phyloP scores from a whole-genome alignment of 2,113 vertebrate genomes.

The Corapipo altera region DNA sequence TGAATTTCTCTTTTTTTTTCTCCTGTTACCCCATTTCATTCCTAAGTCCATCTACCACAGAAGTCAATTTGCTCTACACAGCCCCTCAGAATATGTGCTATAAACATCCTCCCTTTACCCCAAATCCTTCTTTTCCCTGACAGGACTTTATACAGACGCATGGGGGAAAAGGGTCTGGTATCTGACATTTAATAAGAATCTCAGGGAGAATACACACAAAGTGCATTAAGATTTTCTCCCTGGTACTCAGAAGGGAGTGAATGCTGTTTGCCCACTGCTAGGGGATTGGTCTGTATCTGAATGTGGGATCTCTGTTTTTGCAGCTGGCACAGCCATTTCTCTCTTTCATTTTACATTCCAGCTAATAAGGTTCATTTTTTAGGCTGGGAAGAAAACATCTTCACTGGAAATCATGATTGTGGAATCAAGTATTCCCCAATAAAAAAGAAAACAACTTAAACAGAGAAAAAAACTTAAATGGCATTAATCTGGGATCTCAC shows the following conservation, averaged over 20 bases:
- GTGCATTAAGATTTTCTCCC: background rate
- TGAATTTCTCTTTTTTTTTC: background rate
- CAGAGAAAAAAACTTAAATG: background rate
- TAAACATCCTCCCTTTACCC: background rate
- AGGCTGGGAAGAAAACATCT: background rate
- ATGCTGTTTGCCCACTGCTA: background rate
- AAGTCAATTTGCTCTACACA: background rate
- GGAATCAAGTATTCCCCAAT: background rate
- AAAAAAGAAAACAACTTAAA: background rate
- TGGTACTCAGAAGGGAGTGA: background rate
- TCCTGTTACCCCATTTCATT: background rate
- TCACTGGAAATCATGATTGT: background rate
- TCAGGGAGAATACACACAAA: background rate
- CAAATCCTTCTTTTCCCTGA: background rate
- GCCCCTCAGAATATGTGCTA: background rate
- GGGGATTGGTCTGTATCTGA: background rate
- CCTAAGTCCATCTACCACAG: background rate
- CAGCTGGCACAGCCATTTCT: background rate
- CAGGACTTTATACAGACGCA: background rate
- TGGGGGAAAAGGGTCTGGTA: background rate
- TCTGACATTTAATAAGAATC: background rate
- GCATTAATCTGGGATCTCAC: background rate
- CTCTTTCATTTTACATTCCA: background rate
- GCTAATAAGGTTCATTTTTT: background rate
- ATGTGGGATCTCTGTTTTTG: background rate